Conservation (phyloP, 2,113 vertebrate species). For the Girardinichthys multiradiatus region DNA sequence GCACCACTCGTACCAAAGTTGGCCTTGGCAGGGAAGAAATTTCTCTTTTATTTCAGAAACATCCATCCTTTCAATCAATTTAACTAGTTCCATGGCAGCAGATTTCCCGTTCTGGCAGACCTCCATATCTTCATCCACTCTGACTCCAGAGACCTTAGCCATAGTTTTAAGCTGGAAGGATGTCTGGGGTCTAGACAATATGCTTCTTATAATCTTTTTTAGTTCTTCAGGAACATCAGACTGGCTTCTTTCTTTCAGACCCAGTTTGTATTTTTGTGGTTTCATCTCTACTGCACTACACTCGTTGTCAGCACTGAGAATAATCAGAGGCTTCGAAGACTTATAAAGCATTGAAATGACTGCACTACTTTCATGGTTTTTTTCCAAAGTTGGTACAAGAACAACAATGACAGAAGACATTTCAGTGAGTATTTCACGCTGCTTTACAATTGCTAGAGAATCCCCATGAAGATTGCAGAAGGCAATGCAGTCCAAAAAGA, state of each 20-base stretch:
- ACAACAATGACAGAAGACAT: conserved; percentile 71
- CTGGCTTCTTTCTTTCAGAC: conserved; percentile 67
- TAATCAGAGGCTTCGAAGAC: conserved; percentile 67
- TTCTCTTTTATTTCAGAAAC: conserved; percentile 64
- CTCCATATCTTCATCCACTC: conserved; percentile 64
- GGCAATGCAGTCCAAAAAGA: conserved; percentile 72
- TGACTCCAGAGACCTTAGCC: conserved; percentile 44
- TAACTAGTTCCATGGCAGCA: conserved; percentile 36
- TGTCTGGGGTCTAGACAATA: conserved; percentile 34
- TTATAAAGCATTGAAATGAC: not conserved
- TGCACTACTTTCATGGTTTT: conserved; percentile 22
- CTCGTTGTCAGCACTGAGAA: conserved; percentile 58
- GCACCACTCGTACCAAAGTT: conserved; percentile 73
- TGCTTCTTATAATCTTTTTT: conserved; percentile 41
- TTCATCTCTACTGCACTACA: not conserved
- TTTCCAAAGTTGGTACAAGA: conserved; percentile 55
- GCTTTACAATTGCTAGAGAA: conserved; percentile 51
- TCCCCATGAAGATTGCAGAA: conserved; percentile 63
- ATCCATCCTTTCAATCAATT: conserved; percentile 41
- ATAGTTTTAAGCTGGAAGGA: conserved; percentile 59
- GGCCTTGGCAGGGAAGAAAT: conserved; percentile 58
- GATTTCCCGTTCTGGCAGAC: conserved; percentile 54
- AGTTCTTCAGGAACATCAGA: conserved; percentile 67
- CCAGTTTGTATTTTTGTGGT: conserved; percentile 57
- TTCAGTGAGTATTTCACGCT: conserved; percentile 66